Conservation (phyloP, 2,888 invertebrate species). For the Synergus umbraculus region DNA sequence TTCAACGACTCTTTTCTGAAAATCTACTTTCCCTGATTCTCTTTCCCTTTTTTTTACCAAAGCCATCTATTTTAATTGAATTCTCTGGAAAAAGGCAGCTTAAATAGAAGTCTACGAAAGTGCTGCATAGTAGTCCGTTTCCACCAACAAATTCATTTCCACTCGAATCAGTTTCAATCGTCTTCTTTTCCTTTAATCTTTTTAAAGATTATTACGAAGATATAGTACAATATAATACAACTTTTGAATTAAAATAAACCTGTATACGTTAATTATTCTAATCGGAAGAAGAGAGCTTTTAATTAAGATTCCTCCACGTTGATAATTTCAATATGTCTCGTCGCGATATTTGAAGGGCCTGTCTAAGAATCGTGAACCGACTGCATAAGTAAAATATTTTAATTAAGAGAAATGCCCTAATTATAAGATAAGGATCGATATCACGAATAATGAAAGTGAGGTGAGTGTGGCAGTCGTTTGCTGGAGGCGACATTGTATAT, state of each 20-base stretch:
- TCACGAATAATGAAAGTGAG: constrained; percentile 12
- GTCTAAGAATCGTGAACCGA: constrained; percentile 39
- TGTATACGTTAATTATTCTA: not conserved
- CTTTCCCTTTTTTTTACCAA: not conserved
- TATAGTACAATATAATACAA: not conserved
- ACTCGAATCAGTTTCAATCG: constrained; percentile 42
- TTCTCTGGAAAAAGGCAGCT: constrained; percentile 55
- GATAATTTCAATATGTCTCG: constrained; percentile 14
- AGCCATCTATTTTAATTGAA: constrained; percentile 61
- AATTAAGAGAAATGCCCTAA: constrained; percentile 66
- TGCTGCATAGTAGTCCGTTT: constrained; percentile 51
- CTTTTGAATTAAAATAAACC: not conserved
- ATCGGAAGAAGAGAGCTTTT: constrained; percentile 16
- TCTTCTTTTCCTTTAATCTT: not conserved
- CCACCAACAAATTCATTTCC: constrained; percentile 60
- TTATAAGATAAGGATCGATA: constrained; percentile 62
- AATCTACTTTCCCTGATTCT: not conserved
- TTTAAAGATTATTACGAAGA: not conserved
- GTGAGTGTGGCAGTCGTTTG: not conserved
- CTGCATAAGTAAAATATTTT: constrained; percentile 65
- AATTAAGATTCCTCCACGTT: constrained; percentile 25
- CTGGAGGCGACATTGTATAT: constrained; percentile 21
- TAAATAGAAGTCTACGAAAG: constrained; percentile 50
- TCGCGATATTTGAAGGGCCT: constrained; percentile 42
- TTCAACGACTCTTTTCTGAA: not conserved